These are phyloP conservation scores for Sprattus sprattus DNA, from an alignment of 2,113 vertebrate species.

Conservation along the genomic window DNA sequence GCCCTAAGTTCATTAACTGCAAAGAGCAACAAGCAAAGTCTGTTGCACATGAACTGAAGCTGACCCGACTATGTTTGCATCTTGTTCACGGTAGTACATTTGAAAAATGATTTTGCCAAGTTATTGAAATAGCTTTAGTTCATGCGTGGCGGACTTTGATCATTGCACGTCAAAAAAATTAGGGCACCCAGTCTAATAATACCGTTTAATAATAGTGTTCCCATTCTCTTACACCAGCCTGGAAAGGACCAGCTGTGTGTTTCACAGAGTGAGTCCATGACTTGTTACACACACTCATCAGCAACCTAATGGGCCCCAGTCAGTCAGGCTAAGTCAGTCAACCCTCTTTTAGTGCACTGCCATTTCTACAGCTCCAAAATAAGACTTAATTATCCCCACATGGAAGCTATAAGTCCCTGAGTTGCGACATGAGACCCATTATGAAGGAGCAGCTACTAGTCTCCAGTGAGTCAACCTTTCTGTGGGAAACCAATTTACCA, in stretches of 20 bases:
- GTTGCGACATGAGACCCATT: slow-evolving; percentile 41
- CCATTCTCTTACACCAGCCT: neutral
- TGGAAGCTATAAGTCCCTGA: slow-evolving; percentile 48
- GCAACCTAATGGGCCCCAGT: neutral
- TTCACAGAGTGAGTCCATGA: neutral
- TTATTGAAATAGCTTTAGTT: too few relatives aligned
- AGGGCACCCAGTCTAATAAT: neutral
- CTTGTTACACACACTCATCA: neutral
- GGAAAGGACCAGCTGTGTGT: neutral
- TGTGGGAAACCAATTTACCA: neutral
- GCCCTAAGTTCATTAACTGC: too few relatives aligned
- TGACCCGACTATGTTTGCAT: too few relatives aligned
- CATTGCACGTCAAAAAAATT: too few relatives aligned
- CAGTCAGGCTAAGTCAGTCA: neutral
- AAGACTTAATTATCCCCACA: slow-evolving; percentile 50
- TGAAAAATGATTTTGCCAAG: too few relatives aligned
- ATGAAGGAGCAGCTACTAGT: neutral
- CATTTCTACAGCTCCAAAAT: slow-evolving; percentile 1
- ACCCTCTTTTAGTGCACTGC: neutral
- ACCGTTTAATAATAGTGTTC: neutral
- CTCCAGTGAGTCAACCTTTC: neutral
- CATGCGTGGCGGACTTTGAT: too few relatives aligned
- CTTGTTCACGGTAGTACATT: too few relatives aligned
- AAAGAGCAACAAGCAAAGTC: too few relatives aligned
- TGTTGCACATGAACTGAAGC: too few relatives aligned